phyloP scores from a whole-genome alignment of 2,113 vertebrate species.

The Triplophysa rosa region DNA sequence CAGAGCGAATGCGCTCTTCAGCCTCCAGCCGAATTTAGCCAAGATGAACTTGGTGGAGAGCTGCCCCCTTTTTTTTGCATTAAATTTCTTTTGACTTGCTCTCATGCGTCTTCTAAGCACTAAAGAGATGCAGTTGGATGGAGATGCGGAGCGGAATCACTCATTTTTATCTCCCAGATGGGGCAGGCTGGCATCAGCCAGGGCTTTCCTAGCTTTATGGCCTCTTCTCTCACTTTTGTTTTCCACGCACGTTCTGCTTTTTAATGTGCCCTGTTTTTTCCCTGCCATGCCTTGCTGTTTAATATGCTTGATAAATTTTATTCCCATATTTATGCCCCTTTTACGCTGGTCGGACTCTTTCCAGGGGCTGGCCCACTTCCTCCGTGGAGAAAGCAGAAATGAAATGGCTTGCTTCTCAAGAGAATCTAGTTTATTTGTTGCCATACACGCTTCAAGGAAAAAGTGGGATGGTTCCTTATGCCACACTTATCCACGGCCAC shows the following conservation, averaged over 20 bases:
- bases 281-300: conserved; percentile 71
- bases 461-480: conserved; percentile 53
- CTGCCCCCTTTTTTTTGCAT: conserved; percentile 56
- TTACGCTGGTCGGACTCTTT: conserved; percentile 65
- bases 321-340: conserved; percentile 72
- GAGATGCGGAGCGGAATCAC: conserved; percentile 72
- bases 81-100: conserved; percentile 63
- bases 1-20: conserved; percentile 46
- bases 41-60: conserved; percentile 64
- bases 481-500: conserved; percentile 51
- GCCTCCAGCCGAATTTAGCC: conserved; percentile 60
- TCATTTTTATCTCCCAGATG: conserved; percentile 76
- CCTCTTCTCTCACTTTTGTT: conserved; percentile 70
- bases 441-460: conserved; percentile 51
- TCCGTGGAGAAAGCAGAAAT: conserved; percentile 48
- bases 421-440: conserved; percentile 67
- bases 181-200: conserved; percentile 63
- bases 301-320: conserved; percentile 77
- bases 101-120: conserved; percentile 65
- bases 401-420: conserved; percentile 61
- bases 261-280: conserved; percentile 72
- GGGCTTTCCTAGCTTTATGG: conserved; percentile 68
- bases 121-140: conserved; percentile 71
- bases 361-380: conserved; percentile 44
- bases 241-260: conserved; percentile 66